Evolutionary conservation across 2,113 vertebrate species (phyloP), one percentile per base, ranked within the genome.

Genomic region (Pseudopipra pipra): DNA sequence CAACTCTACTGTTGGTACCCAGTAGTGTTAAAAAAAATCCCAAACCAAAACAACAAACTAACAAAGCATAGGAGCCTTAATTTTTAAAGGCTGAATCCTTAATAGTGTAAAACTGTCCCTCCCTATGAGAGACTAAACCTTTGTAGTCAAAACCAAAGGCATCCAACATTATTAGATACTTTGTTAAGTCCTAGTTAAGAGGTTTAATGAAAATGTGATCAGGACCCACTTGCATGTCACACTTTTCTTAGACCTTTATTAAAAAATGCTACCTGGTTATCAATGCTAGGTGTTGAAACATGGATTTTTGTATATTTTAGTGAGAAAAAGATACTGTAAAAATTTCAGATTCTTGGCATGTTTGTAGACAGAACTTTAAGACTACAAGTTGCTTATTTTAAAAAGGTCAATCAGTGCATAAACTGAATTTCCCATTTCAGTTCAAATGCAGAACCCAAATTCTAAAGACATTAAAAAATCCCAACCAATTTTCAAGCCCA

Each of bases 1-100:
- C n/a, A 54, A 43, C 20, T n/a, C 28, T 51, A 46, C 1, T 75
- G 16, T 10, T 73, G 23, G 8, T 30, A 55, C 4, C 5, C 23
- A 8, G 3, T 4, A 41, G 8, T n/a, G 5, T 52, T 44, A 5
- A 24, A 71, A 91, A 67, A 78, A 52, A 14, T 0, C 1, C 31
- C 18, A n/a, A 35, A 24, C 25, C n/a, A 35, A 37, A 59, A 16
- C 35, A 41, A 49, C 43, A 79, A 66, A 47, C 28, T 15, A 74
- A 23, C 46, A 30, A 43, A 47, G 8, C 37, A 86, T 0, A 73
- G n/a, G 5, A 41, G 11, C 5, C 30, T 65, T 70, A 20, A 51
- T 54, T 79, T 75, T 86, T 66, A 27, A 76, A 94, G n/a, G 19
- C 10, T 44, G 49, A 56, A 47, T 28, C 12, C 17, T 47, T 56